phyloP scores from a whole-genome alignment of 2,888 invertebrate species.

The Polylopha cassiicola region DNA sequence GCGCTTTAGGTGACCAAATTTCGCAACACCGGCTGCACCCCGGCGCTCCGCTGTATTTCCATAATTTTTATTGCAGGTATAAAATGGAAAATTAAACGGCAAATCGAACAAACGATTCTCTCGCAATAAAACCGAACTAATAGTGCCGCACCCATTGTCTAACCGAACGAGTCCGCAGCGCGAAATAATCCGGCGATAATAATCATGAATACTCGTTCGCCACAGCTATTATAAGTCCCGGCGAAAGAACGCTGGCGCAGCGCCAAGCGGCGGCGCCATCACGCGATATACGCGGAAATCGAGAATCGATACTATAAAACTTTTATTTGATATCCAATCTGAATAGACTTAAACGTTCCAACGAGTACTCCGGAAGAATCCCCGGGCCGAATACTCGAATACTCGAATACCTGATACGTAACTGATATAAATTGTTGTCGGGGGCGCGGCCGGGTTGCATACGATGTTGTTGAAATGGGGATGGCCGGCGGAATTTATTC shows the following conservation, averaged over 20 bases:
- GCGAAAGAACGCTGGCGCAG: slow-evolving; percentile 46
- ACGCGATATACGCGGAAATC: slow-evolving; percentile 34
- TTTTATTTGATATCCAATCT: slow-evolving; percentile 57
- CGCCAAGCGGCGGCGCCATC: slow-evolving; percentile 44
- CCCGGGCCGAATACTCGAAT: slow-evolving; percentile 10
- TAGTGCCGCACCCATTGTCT: slow-evolving; percentile 18
- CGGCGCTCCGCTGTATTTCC: no score
- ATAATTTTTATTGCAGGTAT: no score
- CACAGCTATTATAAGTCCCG: slow-evolving; percentile 43
- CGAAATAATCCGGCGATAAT: slow-evolving; percentile 35
- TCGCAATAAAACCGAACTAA: slow-evolving; percentile 13
- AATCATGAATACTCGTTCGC: slow-evolving; percentile 41
- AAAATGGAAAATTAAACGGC: slow-evolving; percentile 10
- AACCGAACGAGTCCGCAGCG: slow-evolving; percentile 22
- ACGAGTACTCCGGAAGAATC: slow-evolving; percentile 25
- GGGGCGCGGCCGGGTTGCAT: background rate
- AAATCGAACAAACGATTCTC: slow-evolving; percentile 8
- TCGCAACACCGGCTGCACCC: no score
- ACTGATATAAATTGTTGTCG: slow-evolving; percentile 4
- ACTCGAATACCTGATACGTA: slow-evolving; percentile 3
- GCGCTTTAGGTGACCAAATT: no score
- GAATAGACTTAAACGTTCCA: slow-evolving; percentile 40
- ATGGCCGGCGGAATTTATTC: background rate
- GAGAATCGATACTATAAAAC: slow-evolving; percentile 54
- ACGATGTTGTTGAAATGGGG: background rate